Evolutionary conservation across 2,797 vertebrate genomes (phyloP), one percentile per base, ranked within the genome.

Genomic region (Danio albolineatus): DNA sequence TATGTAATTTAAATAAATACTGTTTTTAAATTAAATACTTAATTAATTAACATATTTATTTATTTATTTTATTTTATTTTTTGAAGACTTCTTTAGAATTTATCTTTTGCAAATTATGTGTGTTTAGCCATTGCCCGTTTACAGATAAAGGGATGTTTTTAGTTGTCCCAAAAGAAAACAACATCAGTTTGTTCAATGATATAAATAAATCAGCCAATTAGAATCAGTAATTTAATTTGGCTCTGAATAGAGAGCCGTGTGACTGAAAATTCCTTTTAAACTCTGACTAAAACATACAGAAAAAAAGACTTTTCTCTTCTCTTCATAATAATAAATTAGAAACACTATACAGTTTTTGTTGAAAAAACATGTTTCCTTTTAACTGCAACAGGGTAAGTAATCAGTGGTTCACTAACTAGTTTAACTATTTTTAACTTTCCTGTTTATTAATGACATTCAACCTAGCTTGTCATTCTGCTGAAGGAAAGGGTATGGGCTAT

Each of bases 131-230:
- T 49, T 51, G 21, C 7, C 6, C 57, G 14, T 77, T 59, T 51
- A 14, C 53, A 48, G 19, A 57, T 56, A 46, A 76, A 56, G 14
- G 10, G 10, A 59, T 67, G 1, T 19, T 69, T 66, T 71, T 39
- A 39, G 14, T 19, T 70, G 16, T 59, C n/a, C 12, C 41, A 51
- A 78, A 69, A 7, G 7, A 44, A 46, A 70, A 60, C 28, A 51
- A 60, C 12, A 60, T 13, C n/a, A 49, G 0, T 60, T 60, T 60
- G n/a, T 49, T 60, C 14, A 60, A 67, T 69, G 38, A 17, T 10
- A 19, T 57, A 49, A 69, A 39, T 53, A 49, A 17, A 48, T 69
- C 44, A 78, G 8, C 9, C 54, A 60, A 28, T 28, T 46, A 78
- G 41, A 14, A 67, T 69, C 51, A 16, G n/a, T 61, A 13, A 69